Base-by-base conservation (phyloP, 2,888 invertebrate genomes). In the Cerastis rubricosa region DNA sequence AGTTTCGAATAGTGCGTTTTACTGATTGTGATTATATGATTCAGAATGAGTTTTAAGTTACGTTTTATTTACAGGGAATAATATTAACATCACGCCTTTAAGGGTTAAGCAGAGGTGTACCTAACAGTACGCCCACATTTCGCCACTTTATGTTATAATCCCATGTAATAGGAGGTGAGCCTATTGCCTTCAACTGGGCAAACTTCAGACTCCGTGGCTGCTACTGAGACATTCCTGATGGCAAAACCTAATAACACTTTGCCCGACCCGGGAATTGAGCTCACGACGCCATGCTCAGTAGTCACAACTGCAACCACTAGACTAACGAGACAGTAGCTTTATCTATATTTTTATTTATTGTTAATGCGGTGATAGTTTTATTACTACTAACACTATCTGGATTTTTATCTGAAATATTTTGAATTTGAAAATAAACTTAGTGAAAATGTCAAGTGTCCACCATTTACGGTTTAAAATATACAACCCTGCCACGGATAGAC, bases 371-470 rank as follows among this genome's bases (percentile, higher is more conserved):
- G 22, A 51, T 51, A 11, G 22, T 54, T n/a, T n/a, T n/a, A n/a
- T n/a, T n/a, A n/a, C n/a, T n/a, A n/a, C n/a, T n/a, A n/a, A n/a
- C n/a, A n/a, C n/a, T n/a, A n/a, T n/a, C n/a, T n/a, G n/a, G n/a
- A n/a, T n/a, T n/a, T n/a, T n/a, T n/a, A n/a, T n/a, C n/a, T n/a
- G n/a, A n/a, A n/a, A n/a, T n/a, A n/a, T n/a, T n/a, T n/a, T n/a
- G n/a, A n/a, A n/a, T n/a, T n/a, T n/a, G n/a, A n/a, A 54, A 0
- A n/a, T 2, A 54, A 12, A 2, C 0, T 54, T 11, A 54, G 12
- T 54, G 12, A 54, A n/a, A n/a, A 54, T 54, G n/a, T 12, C 12
- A 54, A 54, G n/a, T 12, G 1, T 12, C 5, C 12, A 54, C n/a
- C n/a, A 25, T 57, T 7, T 25, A 25, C 14, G 14, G 57, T 57